A percentile compares a stretch with the other conserved stretches of the same genome.
Evolutionary conservation across 2,113 vertebrate genomes (phyloP).

Genomic region (Rhagologus leucostigma): DNA sequence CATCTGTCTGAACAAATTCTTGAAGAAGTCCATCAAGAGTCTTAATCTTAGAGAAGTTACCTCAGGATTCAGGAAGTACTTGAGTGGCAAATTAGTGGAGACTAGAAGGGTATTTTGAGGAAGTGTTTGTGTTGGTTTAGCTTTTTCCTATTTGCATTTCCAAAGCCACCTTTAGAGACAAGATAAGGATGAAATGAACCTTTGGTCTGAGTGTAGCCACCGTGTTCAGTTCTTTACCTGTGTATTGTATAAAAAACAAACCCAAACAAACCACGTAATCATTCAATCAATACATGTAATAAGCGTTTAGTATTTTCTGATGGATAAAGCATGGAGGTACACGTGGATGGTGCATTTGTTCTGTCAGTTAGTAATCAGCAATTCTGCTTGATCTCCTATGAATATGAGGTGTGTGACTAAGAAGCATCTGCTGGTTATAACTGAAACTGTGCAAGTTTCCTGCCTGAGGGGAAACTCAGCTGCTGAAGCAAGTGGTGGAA

Average conservation of each 20-base stretch:
- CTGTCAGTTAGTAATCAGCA: not conserved
- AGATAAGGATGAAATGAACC: not conserved
- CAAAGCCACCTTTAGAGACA: not conserved
- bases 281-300: not conserved
- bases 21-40: not conserved
- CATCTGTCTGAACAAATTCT: not conserved
- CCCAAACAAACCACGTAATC: not conserved
- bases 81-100: not conserved
- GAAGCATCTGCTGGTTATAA: not conserved
- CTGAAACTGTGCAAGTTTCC: conserved; percentile 35
- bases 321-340: not conserved
- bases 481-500: conserved; percentile 19
- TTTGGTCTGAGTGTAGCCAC: not conserved
- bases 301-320: not conserved
- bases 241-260: not conserved
- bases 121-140: not conserved
- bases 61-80: conserved; percentile 15
- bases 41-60: not conserved
- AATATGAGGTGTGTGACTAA: not conserved
- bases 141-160: not conserved
- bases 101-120: not conserved
- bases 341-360: not conserved
- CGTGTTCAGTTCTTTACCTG: not conserved
- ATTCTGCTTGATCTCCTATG: not conserved
- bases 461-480: not conserved